Evolutionary conservation across 2,888 invertebrate species (phyloP), one percentile per base, ranked within the genome.

Genomic region (Tipula vernalis): DNA sequence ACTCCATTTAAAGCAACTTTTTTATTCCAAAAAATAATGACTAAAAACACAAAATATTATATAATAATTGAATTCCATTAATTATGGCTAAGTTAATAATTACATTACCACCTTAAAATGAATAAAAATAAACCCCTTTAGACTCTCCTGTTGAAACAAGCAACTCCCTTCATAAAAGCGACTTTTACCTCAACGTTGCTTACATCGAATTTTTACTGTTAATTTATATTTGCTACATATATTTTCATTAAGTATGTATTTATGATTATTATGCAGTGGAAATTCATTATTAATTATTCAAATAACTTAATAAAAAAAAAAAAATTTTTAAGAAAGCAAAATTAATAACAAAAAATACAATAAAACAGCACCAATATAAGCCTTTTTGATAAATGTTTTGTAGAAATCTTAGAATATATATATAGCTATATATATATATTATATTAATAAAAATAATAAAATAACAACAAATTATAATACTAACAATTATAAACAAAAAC

Each of bases 381-480:
- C 85, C 85, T 85, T 85, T 84, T 85, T 85, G 85, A 85, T 85
- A 85, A 85, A 85, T 85, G 85, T 85, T 83, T 83, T 83, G 85
- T 85, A 39, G 39, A n/a, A 85, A 85, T 85, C 39, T 85, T 85
- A 85, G 85, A 85, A 85, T 15, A 39, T 10, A 83, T 83, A 83
- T 36, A 36, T 39, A 39, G 39, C 5, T 39, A 39, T 6, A 71
- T 28, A 71, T 71, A 71, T 28, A 71, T 83, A 83, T 83, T 36
- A 83, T 39, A 83, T 83, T 83, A 28, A 83, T 83, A 83, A 36
- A 15, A 85, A 41, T 85, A 15, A 39, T 39, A 15, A 84, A 36
- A 84, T 36, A 36, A 84, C 28, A 84, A n/a, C 84, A 84, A 84
- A 84, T 13, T 36, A 84, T 18, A 83, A 83, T 28, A 83, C 18